A percentile compares a stretch with the other conserved stretches of the same genome.
Conservation (phyloP, 2,113 vertebrate genomes). For the Halichoerus grypus region DNA sequence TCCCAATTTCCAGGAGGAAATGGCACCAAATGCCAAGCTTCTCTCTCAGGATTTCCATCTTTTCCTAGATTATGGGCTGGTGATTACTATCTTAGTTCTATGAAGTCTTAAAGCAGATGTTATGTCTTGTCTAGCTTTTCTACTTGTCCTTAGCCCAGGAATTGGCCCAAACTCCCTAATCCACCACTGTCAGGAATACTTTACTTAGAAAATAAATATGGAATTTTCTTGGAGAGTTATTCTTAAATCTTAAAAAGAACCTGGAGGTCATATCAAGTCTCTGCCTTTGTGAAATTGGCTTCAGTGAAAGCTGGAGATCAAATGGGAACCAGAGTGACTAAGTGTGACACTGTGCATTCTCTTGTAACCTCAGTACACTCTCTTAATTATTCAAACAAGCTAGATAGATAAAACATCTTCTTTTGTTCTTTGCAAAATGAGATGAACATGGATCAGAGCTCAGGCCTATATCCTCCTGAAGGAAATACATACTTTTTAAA, state of each 20-base stretch:
- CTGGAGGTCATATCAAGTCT: background rate
- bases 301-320: background rate
- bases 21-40: background rate
- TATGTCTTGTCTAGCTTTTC: background rate
- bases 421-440: background rate
- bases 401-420: background rate
- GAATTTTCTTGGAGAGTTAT: background rate
- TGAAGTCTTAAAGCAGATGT: background rate
- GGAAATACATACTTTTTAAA: background rate
- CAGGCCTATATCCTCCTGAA: background rate
- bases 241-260: conserved; percentile 2
- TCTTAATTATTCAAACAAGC: background rate
- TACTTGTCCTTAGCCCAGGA: background rate
- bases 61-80: background rate
- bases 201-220: background rate
- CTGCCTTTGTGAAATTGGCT: background rate
- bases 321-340: background rate
- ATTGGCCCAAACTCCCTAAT: background rate
- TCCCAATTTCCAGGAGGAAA: background rate
- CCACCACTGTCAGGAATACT: background rate
- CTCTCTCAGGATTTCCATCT: background rate
- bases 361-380: background rate
- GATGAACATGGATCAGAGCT: background rate
- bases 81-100: background rate
- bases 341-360: background rate